Percentiles rank a stretch among this genome's conserved stretches.
Conservation (phyloP, 2,113 vertebrate species). For the Bubo bubo region DNA sequence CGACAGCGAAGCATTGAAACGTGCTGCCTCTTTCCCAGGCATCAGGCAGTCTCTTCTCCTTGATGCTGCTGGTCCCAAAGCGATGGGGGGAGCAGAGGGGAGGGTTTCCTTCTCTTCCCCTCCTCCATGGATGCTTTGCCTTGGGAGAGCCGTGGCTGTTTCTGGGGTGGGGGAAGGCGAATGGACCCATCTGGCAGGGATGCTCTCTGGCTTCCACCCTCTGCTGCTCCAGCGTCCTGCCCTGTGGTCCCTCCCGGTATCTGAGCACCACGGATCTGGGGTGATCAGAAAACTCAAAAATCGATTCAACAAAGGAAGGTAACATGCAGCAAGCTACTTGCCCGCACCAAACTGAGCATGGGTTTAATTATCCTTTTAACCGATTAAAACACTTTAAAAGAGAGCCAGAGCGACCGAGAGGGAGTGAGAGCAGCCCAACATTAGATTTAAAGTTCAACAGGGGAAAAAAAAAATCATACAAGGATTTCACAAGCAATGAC, state of each 20-base stretch:
- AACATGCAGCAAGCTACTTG: not conserved
- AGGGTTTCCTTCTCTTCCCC: not conserved
- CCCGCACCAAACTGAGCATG: not conserved
- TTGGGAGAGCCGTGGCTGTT: not conserved
- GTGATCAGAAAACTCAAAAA: not conserved
- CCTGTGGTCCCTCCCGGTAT: not conserved
- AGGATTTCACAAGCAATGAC: constrained; percentile 60
- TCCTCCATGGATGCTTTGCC: not conserved
- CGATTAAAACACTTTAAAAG: constrained; percentile 38
- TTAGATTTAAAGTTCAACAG: constrained; percentile 48
- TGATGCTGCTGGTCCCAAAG: not conserved
- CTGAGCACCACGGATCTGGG: not conserved
- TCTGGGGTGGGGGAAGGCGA: not conserved
- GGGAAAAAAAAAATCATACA: not conserved
- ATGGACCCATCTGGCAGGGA: not conserved
- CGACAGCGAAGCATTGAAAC: fast-evolving
- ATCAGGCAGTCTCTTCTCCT: not conserved
- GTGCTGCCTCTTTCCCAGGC: not conserved
- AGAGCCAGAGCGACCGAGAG: not conserved
- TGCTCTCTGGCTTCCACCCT: not conserved
- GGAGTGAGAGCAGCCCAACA: not conserved
- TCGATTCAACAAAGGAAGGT: not conserved
- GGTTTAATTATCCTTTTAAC: constrained; percentile 38
- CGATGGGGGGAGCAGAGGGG: not conserved
- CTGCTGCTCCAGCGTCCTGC: not conserved